phyloP scores from a whole-genome alignment of 2,797 vertebrate species.

The Galagoides demidoff region DNA sequence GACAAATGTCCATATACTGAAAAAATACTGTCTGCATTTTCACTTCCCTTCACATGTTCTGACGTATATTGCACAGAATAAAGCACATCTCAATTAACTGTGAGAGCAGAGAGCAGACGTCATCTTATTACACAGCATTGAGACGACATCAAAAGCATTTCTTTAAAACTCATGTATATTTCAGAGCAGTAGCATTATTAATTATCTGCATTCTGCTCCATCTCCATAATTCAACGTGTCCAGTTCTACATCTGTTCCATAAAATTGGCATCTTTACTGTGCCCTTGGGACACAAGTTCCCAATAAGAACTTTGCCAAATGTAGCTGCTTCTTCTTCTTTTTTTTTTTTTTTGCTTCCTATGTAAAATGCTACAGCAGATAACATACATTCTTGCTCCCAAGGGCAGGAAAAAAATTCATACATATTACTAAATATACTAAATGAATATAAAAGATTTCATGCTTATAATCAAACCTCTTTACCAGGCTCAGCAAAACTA shows the following conservation, averaged over 20 bases:
- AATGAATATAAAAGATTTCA: conserved; percentile 67
- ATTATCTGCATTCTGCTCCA: conserved; percentile 80
- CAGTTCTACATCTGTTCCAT: conserved; percentile 78
- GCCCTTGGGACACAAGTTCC: conserved; percentile 83
- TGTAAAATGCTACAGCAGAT: conserved; percentile 73
- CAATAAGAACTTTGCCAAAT: conserved; percentile 78
- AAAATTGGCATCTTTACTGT: conserved; percentile 84
- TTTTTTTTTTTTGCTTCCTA: conserved; percentile 43
- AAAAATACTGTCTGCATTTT: conserved; percentile 71
- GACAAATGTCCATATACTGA: conserved; percentile 26
- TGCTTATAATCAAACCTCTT: conserved; percentile 61
- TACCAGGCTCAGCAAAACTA: not conserved
- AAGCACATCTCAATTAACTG: conserved; percentile 77
- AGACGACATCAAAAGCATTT: conserved; percentile 82
- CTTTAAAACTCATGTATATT: conserved; percentile 82
- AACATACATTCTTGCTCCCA: conserved; percentile 66
- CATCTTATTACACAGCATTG: conserved; percentile 71
- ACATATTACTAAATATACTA: conserved; percentile 52
- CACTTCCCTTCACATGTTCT: accelerated
- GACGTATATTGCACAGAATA: conserved; percentile 65
- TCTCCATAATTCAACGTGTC: conserved; percentile 83
- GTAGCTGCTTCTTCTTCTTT: not conserved
- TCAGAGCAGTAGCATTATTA: conserved; percentile 83
- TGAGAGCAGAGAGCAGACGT: not conserved
- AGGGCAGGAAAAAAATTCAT: conserved; percentile 69